A percentile compares a stretch with the other conserved stretches of the same genome.
These are phyloP conservation scores for Gandaritis pyraliata DNA, from an alignment of 2,888 invertebrate species.

Conservation along the genomic window DNA sequence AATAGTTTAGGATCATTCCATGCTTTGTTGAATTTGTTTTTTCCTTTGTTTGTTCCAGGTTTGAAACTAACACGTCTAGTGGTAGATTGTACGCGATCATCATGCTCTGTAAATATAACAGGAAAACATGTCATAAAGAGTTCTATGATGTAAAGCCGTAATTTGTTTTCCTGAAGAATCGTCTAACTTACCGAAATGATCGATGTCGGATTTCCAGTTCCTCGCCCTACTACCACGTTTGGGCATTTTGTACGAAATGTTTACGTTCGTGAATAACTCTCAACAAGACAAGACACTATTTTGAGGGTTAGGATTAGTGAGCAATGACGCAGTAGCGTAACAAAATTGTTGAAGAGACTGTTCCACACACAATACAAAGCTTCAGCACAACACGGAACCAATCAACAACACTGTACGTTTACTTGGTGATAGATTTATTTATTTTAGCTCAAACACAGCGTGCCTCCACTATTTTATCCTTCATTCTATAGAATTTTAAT, in stretches of 20 bases:
- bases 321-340: slow-evolving; percentile 42
- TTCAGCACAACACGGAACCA: background rate
- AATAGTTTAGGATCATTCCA: slow-evolving; percentile 78
- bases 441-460: background rate
- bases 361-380: background rate
- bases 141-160: background rate
- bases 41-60: slow-evolving; percentile 73
- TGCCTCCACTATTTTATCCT: no score
- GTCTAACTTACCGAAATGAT: slow-evolving; percentile 71
- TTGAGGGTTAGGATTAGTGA: slow-evolving; percentile 32
- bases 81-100: slow-evolving; percentile 71
- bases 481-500: no score
- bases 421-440: background rate
- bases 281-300: slow-evolving; percentile 6
- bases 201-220: slow-evolving; percentile 65
- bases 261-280: slow-evolving; percentile 2
- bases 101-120: slow-evolving; percentile 72
- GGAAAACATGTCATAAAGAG: background rate
- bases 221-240: slow-evolving; percentile 75
- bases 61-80: slow-evolving; percentile 84
- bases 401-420: background rate
- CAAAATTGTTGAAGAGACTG: background rate
- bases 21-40: slow-evolving; percentile 69
- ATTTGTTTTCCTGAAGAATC: background rate
- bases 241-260: slow-evolving; percentile 63